Evolutionary conservation across 2,797 vertebrate genomes (phyloP).

Genomic region (Threskiornis aethiopicus): DNA sequence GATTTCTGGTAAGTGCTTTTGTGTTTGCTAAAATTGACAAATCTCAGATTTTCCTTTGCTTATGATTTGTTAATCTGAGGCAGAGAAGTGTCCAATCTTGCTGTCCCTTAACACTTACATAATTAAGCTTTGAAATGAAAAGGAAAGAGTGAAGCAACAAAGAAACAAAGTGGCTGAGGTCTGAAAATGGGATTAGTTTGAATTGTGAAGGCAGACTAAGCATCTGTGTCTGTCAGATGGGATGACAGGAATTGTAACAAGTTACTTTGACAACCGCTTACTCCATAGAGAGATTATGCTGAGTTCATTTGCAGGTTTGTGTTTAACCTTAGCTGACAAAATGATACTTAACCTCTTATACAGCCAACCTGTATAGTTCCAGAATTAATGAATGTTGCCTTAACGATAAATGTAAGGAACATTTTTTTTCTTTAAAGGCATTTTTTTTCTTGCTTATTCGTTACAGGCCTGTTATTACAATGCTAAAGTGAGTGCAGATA

Average conservation of each 20-base stretch:
- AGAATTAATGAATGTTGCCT: conserved; percentile 66
- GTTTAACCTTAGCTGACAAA: conserved; percentile 76
- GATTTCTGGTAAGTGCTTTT: neutral
- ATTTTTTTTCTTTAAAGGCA: conserved; percentile 19
- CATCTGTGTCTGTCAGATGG: conserved; percentile 77
- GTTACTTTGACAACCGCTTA: conserved; percentile 81
- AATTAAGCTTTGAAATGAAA: conserved; percentile 75
- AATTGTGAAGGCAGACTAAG: conserved; percentile 77
- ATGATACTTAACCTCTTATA: conserved; percentile 78
- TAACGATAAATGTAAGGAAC: conserved; percentile 49
- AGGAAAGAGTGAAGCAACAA: conserved; percentile 66
- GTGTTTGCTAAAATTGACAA: conserved; percentile 73
- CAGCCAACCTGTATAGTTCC: conserved; percentile 58
- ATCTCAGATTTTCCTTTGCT: conserved; percentile 71
- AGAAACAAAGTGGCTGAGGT: conserved; percentile 77
- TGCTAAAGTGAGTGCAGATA: neutral
- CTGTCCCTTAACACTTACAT: conserved; percentile 60
- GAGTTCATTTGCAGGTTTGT: conserved; percentile 78
- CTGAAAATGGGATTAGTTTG: conserved; percentile 83
- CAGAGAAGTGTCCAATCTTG: conserved; percentile 63
- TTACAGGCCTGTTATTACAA: neutral
- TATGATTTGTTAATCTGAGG: conserved; percentile 26
- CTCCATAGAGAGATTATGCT: conserved; percentile 79
- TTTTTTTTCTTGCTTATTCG: conserved; percentile 3
- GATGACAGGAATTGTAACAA: conserved; percentile 82